phyloP scores from a whole-genome alignment of 2,797 vertebrate genomes.

The Ispidina lecontei region DNA sequence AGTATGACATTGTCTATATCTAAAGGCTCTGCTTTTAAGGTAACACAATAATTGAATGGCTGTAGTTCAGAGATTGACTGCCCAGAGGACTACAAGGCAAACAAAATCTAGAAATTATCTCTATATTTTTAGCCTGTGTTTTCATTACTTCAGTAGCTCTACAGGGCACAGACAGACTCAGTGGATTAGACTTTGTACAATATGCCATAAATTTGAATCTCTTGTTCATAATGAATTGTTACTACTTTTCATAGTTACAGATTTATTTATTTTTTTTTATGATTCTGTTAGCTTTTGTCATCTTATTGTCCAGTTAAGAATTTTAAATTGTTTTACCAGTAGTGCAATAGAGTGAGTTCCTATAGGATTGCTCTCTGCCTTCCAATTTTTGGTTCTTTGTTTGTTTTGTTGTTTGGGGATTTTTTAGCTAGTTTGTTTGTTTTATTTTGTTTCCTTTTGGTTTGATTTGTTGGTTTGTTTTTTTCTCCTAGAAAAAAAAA shows the following conservation, averaged over 20 bases:
- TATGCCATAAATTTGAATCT: not conserved
- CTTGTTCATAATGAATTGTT: not conserved
- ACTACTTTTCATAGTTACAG: not conserved
- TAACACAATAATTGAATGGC: not conserved
- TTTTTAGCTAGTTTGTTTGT: not conserved
- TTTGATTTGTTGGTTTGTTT: not conserved
- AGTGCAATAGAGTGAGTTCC: not conserved
- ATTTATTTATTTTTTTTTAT: not conserved
- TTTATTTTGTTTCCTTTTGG: too few species aligned
- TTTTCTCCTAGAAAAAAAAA: accelerated
- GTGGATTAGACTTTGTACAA: not conserved
- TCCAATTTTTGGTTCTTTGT: accelerated
- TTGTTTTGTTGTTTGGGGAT: too few species aligned
- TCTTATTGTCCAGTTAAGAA: not conserved
- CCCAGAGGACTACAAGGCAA: constrained; percentile 3
- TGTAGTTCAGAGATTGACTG: not conserved
- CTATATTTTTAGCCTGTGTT: constrained; percentile 7
- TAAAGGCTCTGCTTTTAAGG: not conserved
- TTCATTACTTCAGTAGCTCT: not conserved
- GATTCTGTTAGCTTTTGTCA: not conserved
- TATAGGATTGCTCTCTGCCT: accelerated
- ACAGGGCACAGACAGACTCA: not conserved
- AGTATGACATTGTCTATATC: not conserved
- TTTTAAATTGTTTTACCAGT: not conserved
- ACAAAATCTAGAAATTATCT: constrained; percentile 20